Evolutionary conservation across 2,797 vertebrate genomes (phyloP).

Genomic region (Iguana delicatissima): DNA sequence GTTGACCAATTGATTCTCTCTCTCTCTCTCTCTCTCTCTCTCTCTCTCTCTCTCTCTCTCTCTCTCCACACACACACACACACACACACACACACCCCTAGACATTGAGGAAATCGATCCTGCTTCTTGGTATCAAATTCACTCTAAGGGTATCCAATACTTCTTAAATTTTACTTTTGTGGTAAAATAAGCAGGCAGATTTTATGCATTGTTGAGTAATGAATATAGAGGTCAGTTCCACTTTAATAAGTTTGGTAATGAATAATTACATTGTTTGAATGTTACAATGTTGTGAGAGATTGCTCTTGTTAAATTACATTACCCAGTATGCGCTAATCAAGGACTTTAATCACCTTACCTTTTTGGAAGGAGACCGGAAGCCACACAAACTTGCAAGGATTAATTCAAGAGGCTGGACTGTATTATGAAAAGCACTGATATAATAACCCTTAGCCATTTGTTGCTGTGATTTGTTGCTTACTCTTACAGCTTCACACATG

Average conservation of each 20-base stretch:
- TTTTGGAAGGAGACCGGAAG: conserved; percentile 22
- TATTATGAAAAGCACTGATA: conserved; percentile 62
- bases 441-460: conserved; percentile 57
- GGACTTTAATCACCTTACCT: background rate
- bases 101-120: background rate
- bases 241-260: background rate
- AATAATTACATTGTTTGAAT: background rate
- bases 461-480: conserved; percentile 72
- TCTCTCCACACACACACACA: too few species aligned
- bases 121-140: background rate
- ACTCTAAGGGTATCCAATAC: background rate
- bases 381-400: conserved; percentile 63
- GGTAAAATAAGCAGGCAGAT: background rate
- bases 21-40: too few species aligned
- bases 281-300: background rate
- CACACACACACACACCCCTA: background rate
- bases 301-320: background rate
- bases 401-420: conserved; percentile 66
- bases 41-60: too few species aligned
- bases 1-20: background rate
- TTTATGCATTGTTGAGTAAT: background rate
- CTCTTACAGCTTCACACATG: conserved; percentile 66
- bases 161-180: background rate
- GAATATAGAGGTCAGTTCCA: background rate
- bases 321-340: background rate